These are phyloP conservation scores for Heterodera carotae DNA, from an alignment of 1,140 invertebrate species.

Conservation along the genomic window DNA sequence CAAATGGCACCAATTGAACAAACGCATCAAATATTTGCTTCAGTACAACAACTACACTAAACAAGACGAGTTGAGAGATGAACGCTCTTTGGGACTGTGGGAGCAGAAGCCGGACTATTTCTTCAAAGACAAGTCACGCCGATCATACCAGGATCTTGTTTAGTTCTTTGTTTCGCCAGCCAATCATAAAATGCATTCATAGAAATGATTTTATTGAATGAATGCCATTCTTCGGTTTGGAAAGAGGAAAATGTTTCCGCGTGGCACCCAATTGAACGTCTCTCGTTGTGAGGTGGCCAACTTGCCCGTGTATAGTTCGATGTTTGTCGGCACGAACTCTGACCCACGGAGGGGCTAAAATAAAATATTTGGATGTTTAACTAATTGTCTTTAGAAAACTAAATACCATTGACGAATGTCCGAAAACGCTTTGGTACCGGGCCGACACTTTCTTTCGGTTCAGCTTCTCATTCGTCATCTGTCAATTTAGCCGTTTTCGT, in stretches of 20 bases:
- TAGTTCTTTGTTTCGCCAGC: slow-evolving; percentile 28
- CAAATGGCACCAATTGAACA: slow-evolving; percentile 62
- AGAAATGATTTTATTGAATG: neutral
- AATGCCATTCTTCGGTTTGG: too few relatives aligned
- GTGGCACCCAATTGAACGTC: slow-evolving; percentile 29
- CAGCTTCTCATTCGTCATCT: neutral
- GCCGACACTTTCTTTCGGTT: neutral
- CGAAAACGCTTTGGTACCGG: slow-evolving; percentile 22
- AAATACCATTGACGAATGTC: slow-evolving; percentile 4
- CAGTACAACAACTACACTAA: slow-evolving; percentile 65
- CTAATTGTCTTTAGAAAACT: neutral
- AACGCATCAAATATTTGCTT: slow-evolving; percentile 63
- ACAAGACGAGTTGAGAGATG: slow-evolving; percentile 56
- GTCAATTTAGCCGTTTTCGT: neutral
- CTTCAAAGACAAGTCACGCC: slow-evolving; percentile 61
- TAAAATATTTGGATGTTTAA: neutral
- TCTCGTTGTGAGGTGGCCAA: slow-evolving; percentile 27
- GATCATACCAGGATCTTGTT: slow-evolving; percentile 62
- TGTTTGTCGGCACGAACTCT: slow-evolving; percentile 33
- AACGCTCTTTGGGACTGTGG: slow-evolving; percentile 53
- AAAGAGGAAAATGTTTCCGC: slow-evolving; percentile 7
- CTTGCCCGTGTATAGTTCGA: slow-evolving; percentile 41
- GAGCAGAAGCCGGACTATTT: slow-evolving; percentile 61
- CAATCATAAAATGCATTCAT: neutral
- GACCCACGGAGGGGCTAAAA: slow-evolving; percentile 35